A percentile compares a stretch with the other conserved stretches of the same genome.
phyloP scores from a whole-genome alignment of 2,888 invertebrate genomes.

The Chelonus formosanus region DNA sequence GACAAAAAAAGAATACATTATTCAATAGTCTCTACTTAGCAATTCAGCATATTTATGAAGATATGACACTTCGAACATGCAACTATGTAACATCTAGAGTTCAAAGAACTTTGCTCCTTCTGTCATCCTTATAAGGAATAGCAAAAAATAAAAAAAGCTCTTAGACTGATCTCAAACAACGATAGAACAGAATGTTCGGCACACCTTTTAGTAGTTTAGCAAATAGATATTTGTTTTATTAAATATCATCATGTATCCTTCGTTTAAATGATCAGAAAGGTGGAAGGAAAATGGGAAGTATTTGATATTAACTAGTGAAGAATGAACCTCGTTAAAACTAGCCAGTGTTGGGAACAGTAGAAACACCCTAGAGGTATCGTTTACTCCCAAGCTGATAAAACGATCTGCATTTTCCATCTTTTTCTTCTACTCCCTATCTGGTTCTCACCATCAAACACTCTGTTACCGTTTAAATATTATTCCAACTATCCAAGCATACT shows the following conservation, averaged over 20 bases:
- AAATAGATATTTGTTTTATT: conserved; percentile 26
- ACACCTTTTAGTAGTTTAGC: background rate
- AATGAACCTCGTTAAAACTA: conserved; percentile 35
- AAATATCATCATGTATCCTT: conserved; percentile 12
- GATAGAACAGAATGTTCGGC: too few relatives aligned
- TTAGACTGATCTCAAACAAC: too few relatives aligned
- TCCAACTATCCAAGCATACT: conserved; percentile 36
- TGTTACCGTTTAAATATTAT: conserved; percentile 49
- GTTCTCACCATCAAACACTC: conserved; percentile 25
- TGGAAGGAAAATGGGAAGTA: conserved; percentile 19
- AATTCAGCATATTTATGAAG: too few relatives aligned
- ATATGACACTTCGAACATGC: too few relatives aligned
- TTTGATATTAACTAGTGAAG: conserved; percentile 30
- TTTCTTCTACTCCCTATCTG: conserved; percentile 3
- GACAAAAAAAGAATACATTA: too few relatives aligned
- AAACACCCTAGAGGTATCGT: conserved; percentile 31
- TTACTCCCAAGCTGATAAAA: conserved; percentile 39
- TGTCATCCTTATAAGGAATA: too few relatives aligned
- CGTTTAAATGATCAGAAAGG: conserved; percentile 5
- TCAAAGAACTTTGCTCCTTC: too few relatives aligned
- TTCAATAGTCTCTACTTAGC: too few relatives aligned
- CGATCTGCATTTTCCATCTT: conserved; percentile 44
- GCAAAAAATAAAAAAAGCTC: too few relatives aligned
- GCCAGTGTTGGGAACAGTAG: conserved; percentile 31
- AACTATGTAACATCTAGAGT: too few relatives aligned